A percentile compares a stretch with the other conserved stretches of the same genome.
These are phyloP conservation scores for Cosmia trapezina DNA, from an alignment of 2,888 invertebrate species.

Conservation along the genomic window DNA sequence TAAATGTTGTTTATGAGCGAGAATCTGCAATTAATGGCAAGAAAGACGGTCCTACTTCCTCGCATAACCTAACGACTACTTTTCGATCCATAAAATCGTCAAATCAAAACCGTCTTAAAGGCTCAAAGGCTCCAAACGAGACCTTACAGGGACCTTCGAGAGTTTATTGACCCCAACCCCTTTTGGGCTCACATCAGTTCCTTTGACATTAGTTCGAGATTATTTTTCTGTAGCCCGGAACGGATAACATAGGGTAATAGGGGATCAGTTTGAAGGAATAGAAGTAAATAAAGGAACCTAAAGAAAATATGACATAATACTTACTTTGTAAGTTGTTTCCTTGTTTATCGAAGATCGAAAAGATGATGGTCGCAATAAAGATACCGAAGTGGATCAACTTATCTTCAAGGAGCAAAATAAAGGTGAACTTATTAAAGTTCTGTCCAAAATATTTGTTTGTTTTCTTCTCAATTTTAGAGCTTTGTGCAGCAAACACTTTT, in stretches of 20 bases:
- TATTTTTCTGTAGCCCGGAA: conserved; percentile 55
- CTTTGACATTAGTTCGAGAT: conserved; percentile 61
- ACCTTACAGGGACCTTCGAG: conserved; percentile 72
- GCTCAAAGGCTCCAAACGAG: conserved; percentile 76
- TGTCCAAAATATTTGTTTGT: conserved; percentile 39
- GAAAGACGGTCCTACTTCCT: not conserved
- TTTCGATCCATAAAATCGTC: conserved; percentile 66
- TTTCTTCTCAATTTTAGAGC: conserved; percentile 22
- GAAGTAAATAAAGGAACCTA: conserved; percentile 37
- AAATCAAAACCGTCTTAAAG: conserved; percentile 65
- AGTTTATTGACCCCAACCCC: conserved; percentile 76
- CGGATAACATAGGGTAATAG: conserved; percentile 44
- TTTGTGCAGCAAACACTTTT: conserved; percentile 30
- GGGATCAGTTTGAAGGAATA: conserved; percentile 28
- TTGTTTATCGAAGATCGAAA: conserved; percentile 15
- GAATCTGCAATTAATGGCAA: not conserved
- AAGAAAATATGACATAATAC: conserved; percentile 30
- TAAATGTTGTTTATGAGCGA: not conserved
- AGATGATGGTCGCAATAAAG: not conserved
- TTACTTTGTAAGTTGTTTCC: conserved; percentile 17
- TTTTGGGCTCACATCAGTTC: conserved; percentile 58
- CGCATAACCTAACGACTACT: conserved; percentile 10
- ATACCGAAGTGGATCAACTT: not conserved
- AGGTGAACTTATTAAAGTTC: conserved; percentile 9
- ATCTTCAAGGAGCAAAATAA: not conserved